phyloP scores from a whole-genome alignment of 1,140 invertebrate species.

The Megalonaias nervosa region DNA sequence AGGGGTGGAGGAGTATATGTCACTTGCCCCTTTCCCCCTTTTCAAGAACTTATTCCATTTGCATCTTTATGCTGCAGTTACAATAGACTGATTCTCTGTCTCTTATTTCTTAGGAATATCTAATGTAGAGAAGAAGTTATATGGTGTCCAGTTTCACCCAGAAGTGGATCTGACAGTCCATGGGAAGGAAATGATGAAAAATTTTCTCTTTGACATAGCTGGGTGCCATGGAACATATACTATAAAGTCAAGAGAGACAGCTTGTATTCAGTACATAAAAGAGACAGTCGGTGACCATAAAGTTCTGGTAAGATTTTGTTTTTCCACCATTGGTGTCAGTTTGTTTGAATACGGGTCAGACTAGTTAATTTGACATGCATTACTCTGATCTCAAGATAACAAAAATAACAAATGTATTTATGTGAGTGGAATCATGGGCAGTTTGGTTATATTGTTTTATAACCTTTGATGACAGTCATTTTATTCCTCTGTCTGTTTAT shows the following conservation, averaged over 20 bases:
- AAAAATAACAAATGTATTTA: too few relatives aligned
- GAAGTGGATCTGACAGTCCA: conserved; percentile 93
- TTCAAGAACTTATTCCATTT: too few relatives aligned
- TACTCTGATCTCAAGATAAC: too few relatives aligned
- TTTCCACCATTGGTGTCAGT: neutral
- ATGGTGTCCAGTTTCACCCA: conserved; percentile 97
- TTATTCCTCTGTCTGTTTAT: too few relatives aligned
- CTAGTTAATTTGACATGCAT: too few relatives aligned
- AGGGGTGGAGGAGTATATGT: too few relatives aligned
- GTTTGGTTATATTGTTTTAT: too few relatives aligned
- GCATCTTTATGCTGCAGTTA: neutral
- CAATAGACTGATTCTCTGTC: conserved; percentile 10
- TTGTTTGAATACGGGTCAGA: too few relatives aligned
- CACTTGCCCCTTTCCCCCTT: too few relatives aligned
- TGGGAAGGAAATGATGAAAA: conserved; percentile 92
- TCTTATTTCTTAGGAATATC: conserved; percentile 80
- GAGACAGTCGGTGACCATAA: conserved; percentile 92
- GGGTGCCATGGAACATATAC: conserved; percentile 91
- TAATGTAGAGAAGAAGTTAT: conserved; percentile 91
- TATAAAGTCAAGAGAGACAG: conserved; percentile 87
- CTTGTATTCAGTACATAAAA: conserved; percentile 94
- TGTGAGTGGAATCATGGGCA: too few relatives aligned
- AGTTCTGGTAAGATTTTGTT: conserved; percentile 84
- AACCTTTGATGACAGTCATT: too few relatives aligned
- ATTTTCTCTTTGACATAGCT: conserved; percentile 95